Conservation (phyloP, 2,113 vertebrate genomes). For the Actinemys pallida region DNA sequence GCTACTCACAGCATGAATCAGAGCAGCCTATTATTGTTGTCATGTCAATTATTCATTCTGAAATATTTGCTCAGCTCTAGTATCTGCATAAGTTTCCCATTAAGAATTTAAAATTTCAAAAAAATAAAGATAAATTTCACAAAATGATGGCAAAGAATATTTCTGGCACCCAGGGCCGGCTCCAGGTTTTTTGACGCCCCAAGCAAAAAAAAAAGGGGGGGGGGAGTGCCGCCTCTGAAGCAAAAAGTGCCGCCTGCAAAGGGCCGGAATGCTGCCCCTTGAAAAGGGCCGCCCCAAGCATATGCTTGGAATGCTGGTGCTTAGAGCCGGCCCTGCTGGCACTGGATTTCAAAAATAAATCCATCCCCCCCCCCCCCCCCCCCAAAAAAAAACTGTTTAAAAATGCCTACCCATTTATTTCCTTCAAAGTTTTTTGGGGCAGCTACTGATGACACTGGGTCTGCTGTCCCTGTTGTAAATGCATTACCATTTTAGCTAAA, state of each 20-base stretch:
- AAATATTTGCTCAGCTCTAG: slow-evolving; percentile 15
- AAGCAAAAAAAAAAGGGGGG: too few species aligned
- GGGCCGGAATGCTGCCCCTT: too few species aligned
- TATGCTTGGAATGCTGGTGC: too few species aligned
- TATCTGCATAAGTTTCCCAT: slow-evolving; percentile 1
- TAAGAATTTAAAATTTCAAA: slow-evolving; percentile 61
- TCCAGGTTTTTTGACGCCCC: too few species aligned
- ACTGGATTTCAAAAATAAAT: slow-evolving; percentile 11
- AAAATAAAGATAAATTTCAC: not conserved
- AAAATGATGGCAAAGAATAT: slow-evolving; percentile 7
- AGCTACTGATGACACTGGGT: not conserved
- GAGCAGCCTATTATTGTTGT: not conserved
- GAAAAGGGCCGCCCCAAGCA: too few species aligned
- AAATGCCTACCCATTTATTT: slow-evolving; percentile 12
- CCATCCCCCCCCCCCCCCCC: not conserved
- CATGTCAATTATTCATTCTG: slow-evolving; percentile 24
- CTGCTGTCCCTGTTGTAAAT: not conserved
- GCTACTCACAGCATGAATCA: accelerated
- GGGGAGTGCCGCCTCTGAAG: too few species aligned
- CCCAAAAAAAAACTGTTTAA: not conserved
- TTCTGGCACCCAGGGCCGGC: not conserved
- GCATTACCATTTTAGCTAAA: not conserved
- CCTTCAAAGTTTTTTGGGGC: not conserved
- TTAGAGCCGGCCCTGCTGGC: not conserved
- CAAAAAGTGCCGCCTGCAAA: too few species aligned